These are phyloP conservation scores for Gobius niger DNA, from an alignment of 2,113 vertebrate species.

Conservation along the genomic window DNA sequence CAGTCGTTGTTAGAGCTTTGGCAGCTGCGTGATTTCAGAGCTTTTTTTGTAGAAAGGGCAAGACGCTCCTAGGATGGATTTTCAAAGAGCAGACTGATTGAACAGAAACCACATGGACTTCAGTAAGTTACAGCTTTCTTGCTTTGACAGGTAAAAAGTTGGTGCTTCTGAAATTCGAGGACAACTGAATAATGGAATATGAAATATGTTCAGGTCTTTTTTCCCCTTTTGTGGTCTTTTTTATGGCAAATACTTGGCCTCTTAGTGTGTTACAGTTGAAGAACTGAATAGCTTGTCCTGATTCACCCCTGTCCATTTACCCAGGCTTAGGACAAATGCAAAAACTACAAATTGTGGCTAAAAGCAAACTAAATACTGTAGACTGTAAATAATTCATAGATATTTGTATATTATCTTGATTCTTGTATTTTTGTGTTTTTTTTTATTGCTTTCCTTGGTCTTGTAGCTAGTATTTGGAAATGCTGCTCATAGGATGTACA, in stretches of 20 bases:
- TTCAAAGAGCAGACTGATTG: conserved; percentile 6
- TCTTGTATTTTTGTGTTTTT: too few species aligned
- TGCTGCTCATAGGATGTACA: too few species aligned
- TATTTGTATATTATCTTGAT: too few species aligned
- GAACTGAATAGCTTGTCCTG: neutral
- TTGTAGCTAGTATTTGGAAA: too few species aligned
- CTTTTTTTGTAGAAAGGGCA: conserved; percentile 7
- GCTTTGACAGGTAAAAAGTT: neutral
- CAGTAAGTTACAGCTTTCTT: neutral
- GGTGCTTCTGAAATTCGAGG: neutral
- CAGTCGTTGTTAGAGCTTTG: conserved; percentile 2
- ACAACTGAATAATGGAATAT: neutral
- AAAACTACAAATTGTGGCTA: too few species aligned
- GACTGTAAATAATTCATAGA: too few species aligned
- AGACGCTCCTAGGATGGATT: conserved; percentile 4
- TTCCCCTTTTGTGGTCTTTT: neutral
- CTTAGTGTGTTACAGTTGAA: neutral
- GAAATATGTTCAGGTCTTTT: neutral
- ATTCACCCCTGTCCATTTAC: neutral
- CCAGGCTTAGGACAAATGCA: neutral
- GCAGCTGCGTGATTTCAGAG: conserved; percentile 1
- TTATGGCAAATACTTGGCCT: neutral
- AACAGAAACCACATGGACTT: conserved; percentile 1
- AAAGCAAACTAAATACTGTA: too few species aligned
- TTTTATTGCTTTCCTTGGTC: too few species aligned